phyloP scores from a whole-genome alignment of 2,888 invertebrate species.

The Meloe dianella region DNA sequence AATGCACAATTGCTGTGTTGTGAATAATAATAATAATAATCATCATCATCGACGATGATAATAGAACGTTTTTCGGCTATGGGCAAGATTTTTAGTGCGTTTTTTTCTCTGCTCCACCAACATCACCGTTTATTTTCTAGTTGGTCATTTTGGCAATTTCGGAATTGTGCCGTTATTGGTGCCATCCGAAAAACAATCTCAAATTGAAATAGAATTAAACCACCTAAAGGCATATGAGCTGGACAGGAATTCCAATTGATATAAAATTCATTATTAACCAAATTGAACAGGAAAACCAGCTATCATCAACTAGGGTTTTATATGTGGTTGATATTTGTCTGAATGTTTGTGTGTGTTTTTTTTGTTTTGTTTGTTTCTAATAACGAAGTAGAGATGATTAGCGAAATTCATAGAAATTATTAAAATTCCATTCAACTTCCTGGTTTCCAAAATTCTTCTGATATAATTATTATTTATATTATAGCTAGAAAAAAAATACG shows the following conservation, averaged over 20 bases:
- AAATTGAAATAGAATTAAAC: neutral
- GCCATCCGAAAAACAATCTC: too few relatives aligned
- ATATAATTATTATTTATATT: neutral
- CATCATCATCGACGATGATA: too few relatives aligned
- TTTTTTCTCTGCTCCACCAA: neutral
- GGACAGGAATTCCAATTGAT: conserved; percentile 47
- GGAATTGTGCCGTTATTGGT: conserved; percentile 49
- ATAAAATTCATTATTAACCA: too few relatives aligned
- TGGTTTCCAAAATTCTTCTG: neutral
- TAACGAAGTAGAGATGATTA: neutral
- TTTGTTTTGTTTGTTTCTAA: too few relatives aligned
- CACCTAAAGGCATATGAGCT: conserved; percentile 45
- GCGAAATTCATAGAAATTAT: conserved; percentile 1
- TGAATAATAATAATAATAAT: conserved; percentile 7
- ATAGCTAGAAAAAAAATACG: neutral
- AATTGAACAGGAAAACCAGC: neutral
- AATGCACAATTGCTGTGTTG: too few relatives aligned
- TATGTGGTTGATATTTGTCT: neutral
- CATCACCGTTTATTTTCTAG: neutral
- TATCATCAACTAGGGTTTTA: too few relatives aligned
- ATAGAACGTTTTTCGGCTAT: conserved; percentile 9
- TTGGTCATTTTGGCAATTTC: conserved; percentile 24
- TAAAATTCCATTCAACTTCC: neutral
- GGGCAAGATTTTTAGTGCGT: neutral
- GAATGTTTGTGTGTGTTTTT: too few relatives aligned